phyloP scores from a whole-genome alignment of 2,888 invertebrate genomes.

The Spilosoma lubricipeda region DNA sequence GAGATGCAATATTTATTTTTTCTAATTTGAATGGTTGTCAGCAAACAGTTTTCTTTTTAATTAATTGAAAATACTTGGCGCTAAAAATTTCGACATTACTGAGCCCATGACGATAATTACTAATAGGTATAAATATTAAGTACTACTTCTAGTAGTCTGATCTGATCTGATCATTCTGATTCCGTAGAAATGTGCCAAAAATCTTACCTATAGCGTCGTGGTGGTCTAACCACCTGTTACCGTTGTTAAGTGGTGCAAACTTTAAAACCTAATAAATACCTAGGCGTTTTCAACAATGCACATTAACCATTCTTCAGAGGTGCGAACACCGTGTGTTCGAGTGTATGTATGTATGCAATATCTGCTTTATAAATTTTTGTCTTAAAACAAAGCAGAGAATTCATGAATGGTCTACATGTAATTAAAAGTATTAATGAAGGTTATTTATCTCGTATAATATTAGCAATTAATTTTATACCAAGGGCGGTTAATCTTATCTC shows the following conservation, averaged over 20 bases:
- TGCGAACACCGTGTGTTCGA: neutral
- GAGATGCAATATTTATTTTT: neutral
- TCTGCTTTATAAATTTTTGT: neutral
- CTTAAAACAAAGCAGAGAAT: neutral
- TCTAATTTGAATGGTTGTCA: neutral
- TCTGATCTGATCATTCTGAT: neutral
- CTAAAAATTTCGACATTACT: neutral
- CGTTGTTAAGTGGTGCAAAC: conserved; percentile 27
- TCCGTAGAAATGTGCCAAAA: conserved; percentile 21
- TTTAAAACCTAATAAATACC: conserved; percentile 23
- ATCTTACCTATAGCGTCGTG: conserved; percentile 23
- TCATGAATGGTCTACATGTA: neutral
- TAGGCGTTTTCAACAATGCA: conserved; percentile 3
- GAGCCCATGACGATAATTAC: neutral
- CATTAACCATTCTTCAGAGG: neutral
- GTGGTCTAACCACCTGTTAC: conserved; percentile 49
- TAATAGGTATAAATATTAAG: neutral
- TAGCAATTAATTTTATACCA: conserved; percentile 12
- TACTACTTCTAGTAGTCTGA: neutral
- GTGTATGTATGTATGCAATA: neutral
- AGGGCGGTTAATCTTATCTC: conserved; percentile 14
- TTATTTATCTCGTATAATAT: neutral
- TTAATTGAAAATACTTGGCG: neutral
- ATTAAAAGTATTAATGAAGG: neutral
- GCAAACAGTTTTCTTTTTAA: neutral